phyloP scores from a whole-genome alignment of 1,140 invertebrate species.

The Pinna nobilis region DNA sequence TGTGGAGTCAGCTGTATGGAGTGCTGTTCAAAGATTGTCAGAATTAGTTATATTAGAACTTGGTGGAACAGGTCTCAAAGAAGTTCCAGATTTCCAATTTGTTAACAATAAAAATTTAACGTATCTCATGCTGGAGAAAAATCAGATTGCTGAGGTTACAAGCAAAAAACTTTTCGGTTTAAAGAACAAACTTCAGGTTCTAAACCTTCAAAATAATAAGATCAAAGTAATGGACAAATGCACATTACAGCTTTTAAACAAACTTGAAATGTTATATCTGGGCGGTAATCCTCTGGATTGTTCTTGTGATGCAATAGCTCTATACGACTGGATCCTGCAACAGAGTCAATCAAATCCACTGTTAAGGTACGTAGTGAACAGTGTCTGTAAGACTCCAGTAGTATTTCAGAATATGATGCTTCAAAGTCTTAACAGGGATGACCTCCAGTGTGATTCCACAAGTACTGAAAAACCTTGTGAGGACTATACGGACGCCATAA shows the following conservation, averaged over 20 bases:
- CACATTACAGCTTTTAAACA: constrained; percentile 23
- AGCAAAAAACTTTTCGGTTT: constrained; percentile 24
- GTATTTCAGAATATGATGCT: constrained; percentile 11
- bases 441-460: constrained; percentile 11
- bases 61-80: constrained; percentile 31
- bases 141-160: constrained; percentile 21
- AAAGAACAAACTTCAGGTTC: constrained; percentile 13
- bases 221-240: constrained; percentile 26
- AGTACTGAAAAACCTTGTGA: constrained; percentile 9
- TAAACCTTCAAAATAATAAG: constrained; percentile 35
- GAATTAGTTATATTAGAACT: constrained; percentile 28
- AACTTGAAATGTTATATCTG: constrained; percentile 35
- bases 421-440: constrained; percentile 7
- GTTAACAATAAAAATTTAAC: constrained; percentile 23
- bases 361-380: constrained; percentile 23
- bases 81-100: constrained; percentile 37
- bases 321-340: constrained; percentile 30
- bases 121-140: constrained; percentile 36
- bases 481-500: constrained; percentile 17
- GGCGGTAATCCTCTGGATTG: constrained; percentile 30
- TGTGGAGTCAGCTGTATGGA: constrained; percentile 27
- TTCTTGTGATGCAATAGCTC: constrained; percentile 24
- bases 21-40: constrained; percentile 15
- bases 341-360: constrained; percentile 19
- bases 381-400: constrained; percentile 19